Percentiles rank a stretch among this genome's conserved stretches.
phyloP scores from a whole-genome alignment of 2,888 invertebrate species.

The Portevinia maculata region DNA sequence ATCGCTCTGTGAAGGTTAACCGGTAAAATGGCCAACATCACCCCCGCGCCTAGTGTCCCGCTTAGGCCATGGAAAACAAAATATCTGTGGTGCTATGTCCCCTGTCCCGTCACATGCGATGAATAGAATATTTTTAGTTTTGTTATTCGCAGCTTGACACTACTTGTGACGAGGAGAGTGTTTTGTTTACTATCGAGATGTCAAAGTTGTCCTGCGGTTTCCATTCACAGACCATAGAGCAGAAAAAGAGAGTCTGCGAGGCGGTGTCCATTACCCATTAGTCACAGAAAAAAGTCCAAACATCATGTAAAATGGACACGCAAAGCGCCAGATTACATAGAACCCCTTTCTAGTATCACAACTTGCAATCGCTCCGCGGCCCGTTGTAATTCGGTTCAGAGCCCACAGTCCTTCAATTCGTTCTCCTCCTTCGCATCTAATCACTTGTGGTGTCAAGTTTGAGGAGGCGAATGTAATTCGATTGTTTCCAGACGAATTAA shows the following conservation, averaged over 20 bases:
- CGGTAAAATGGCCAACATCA: slow-evolving; percentile 65
- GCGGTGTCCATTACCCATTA: slow-evolving; percentile 61
- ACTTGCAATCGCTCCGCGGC: background rate
- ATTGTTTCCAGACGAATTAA: slow-evolving; percentile 72
- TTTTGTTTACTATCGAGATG: slow-evolving; percentile 71
- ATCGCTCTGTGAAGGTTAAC: slow-evolving; percentile 67
- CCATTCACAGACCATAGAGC: slow-evolving; percentile 58
- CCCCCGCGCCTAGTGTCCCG: slow-evolving; percentile 59
- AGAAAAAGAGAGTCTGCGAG: slow-evolving; percentile 46
- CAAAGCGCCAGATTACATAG: slow-evolving; percentile 53
- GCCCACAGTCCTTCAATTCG: background rate
- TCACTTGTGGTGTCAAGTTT: slow-evolving; percentile 71
- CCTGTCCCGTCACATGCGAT: slow-evolving; percentile 48
- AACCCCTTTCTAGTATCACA: background rate
- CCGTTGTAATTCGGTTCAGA: background rate
- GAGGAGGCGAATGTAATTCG: slow-evolving; percentile 70
- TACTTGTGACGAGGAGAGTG: slow-evolving; percentile 69
- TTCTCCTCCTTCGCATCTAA: slow-evolving; percentile 62
- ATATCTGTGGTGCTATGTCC: slow-evolving; percentile 46
- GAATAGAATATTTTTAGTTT: slow-evolving; percentile 49
- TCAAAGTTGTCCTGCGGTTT: slow-evolving; percentile 64
- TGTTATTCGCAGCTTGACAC: slow-evolving; percentile 53
- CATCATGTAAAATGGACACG: slow-evolving; percentile 53
- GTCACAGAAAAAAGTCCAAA: slow-evolving; percentile 63
- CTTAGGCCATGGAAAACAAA: slow-evolving; percentile 27